These are phyloP conservation scores for Adelphocoris suturalis DNA, from an alignment of 2,888 invertebrate genomes.

Conservation along the genomic window DNA sequence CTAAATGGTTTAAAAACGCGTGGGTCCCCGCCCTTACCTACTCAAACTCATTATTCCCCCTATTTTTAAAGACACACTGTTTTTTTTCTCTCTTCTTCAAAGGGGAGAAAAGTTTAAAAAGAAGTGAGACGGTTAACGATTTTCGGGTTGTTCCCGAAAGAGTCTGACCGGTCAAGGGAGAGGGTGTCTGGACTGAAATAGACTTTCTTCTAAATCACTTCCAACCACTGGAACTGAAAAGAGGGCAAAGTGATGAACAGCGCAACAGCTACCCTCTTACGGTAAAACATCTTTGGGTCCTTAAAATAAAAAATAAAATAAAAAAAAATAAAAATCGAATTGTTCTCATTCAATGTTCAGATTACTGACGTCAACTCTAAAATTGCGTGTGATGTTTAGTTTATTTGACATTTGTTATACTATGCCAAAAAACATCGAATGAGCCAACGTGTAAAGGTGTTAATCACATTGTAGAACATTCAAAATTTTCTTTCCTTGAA, in stretches of 20 bases:
- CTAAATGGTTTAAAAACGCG: background rate
- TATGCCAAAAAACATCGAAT: too few relatives aligned
- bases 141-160: slow-evolving; percentile 52
- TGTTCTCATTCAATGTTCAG: too few relatives aligned
- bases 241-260: slow-evolving; percentile 39
- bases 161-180: slow-evolving; percentile 54
- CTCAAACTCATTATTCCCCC: slow-evolving; percentile 5
- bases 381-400: too few relatives aligned
- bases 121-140: slow-evolving; percentile 39
- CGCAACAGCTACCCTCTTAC: slow-evolving; percentile 17
- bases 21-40: background rate
- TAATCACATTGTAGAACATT: too few relatives aligned
- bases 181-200: slow-evolving; percentile 61
- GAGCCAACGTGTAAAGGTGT: too few relatives aligned
- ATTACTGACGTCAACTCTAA: too few relatives aligned
- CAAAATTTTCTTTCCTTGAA: too few relatives aligned
- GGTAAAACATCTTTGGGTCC: slow-evolving; percentile 1
- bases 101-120: background rate
- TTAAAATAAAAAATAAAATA: background rate
- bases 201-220: slow-evolving; percentile 53
- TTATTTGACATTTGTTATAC: too few relatives aligned
- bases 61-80: background rate
- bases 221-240: slow-evolving; percentile 52
- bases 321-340: too few relatives aligned
- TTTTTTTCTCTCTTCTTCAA: background rate